These are phyloP conservation scores for Metaphire vulgaris DNA, from an alignment of 1,140 invertebrate genomes.

Conservation along the genomic window DNA sequence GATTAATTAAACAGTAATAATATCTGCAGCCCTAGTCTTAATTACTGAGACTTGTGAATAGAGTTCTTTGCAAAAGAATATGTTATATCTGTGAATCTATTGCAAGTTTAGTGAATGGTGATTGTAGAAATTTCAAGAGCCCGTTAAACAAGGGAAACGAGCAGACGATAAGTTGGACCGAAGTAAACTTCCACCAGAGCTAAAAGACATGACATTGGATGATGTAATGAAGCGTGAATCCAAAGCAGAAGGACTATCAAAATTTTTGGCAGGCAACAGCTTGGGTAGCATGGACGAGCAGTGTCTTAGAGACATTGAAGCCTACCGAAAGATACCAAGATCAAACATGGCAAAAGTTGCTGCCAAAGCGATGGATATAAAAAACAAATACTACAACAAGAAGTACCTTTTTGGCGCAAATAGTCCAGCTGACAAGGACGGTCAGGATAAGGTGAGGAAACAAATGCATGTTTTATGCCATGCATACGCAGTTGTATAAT, in stretches of 20 bases:
- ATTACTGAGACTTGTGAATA: no score
- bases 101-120: no score
- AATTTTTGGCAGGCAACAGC: slow-evolving; percentile 42
- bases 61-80: no score
- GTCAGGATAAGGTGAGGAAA: slow-evolving; percentile 48
- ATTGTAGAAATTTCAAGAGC: no score
- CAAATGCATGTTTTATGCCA: no score
- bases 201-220: slow-evolving; percentile 42
- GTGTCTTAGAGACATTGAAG: slow-evolving; percentile 52
- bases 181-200: slow-evolving; percentile 45
- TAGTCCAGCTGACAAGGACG: slow-evolving; percentile 48
- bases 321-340: slow-evolving; percentile 42
- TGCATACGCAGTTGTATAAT: no score
- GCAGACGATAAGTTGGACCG: no score
- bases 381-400: slow-evolving; percentile 48
- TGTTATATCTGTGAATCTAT: no score
- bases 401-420: slow-evolving; percentile 53
- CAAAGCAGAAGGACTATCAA: slow-evolving; percentile 45
- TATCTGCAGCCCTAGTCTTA: no score
- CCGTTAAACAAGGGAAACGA: no score
- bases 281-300: slow-evolving; percentile 29
- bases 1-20: no score
- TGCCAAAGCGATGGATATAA: slow-evolving; percentile 44
- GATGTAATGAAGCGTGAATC: slow-evolving; percentile 45
- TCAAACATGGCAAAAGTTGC: slow-evolving; percentile 41